Conservation (phyloP, 2,113 vertebrate species). For the Albula goreensis region DNA sequence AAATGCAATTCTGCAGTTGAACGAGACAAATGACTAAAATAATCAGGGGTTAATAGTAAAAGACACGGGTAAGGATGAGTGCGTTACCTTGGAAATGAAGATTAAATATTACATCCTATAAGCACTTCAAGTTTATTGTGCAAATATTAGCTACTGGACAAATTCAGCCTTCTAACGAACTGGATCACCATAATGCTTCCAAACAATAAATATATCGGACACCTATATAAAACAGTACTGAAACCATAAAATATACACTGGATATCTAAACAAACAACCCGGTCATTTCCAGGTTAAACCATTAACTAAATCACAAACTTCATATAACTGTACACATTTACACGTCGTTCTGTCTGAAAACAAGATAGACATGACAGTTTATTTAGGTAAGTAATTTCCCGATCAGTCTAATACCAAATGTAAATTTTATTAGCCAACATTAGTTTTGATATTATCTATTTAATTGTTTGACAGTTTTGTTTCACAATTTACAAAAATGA, state of each 20-base stretch:
- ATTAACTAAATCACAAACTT: constrained; percentile 56
- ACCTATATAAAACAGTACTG: constrained; percentile 71
- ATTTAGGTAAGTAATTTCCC: constrained; percentile 4
- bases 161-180: constrained; percentile 71
- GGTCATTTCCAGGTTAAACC: constrained; percentile 55
- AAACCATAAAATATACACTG: constrained; percentile 69
- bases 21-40: not conserved
- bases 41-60: not conserved
- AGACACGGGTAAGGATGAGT: not conserved
- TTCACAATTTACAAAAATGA: not conserved
- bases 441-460: constrained; percentile 8
- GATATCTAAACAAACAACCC: constrained; percentile 58
- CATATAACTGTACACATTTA: constrained; percentile 73
- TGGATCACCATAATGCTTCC: constrained; percentile 72
- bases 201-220: constrained; percentile 98
- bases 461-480: not conserved
- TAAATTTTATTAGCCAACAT: constrained; percentile 21
- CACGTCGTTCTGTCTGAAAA: constrained; percentile 44
- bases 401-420: constrained; percentile 17
- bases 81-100: constrained; percentile 11
- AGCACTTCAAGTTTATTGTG: constrained; percentile 64
- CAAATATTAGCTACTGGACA: constrained; percentile 67
- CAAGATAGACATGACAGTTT: constrained; percentile 12
- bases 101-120: constrained; percentile 23
- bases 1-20: not conserved